Evolutionary conservation across 2,888 invertebrate genomes (phyloP).

Genomic region (Vesta saturnalis): DNA sequence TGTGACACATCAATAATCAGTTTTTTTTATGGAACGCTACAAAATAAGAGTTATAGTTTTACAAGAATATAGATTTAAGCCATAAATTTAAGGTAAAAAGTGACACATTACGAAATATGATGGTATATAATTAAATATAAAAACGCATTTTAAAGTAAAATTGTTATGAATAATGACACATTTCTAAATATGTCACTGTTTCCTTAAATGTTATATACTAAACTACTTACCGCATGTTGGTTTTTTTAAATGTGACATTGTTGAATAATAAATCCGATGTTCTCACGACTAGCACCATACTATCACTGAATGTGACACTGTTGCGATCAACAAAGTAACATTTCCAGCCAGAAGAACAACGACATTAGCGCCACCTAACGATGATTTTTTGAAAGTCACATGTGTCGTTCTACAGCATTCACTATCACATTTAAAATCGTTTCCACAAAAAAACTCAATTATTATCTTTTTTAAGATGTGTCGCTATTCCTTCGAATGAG

Average conservation of each 20-base stretch:
- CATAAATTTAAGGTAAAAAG: neutral
- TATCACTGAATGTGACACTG: neutral
- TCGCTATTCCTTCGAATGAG: neutral
- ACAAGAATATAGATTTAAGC: neutral
- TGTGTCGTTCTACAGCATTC: neutral
- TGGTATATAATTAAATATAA: neutral
- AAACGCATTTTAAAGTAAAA: neutral
- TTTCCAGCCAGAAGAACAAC: no score
- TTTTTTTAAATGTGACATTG: neutral
- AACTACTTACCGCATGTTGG: neutral
- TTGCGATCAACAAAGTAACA: no score
- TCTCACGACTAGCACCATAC: neutral
- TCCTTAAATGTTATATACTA: neutral
- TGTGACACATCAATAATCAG: neutral
- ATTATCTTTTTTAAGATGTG: neutral
- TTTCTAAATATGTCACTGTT: neutral
- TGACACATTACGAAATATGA: neutral
- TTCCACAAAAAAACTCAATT: no score
- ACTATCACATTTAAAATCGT: neutral
- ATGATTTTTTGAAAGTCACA: neutral
- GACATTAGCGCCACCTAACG: neutral
- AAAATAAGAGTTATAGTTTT: no score
- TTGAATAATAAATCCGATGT: neutral
- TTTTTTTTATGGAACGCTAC: neutral
- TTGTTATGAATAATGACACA: neutral